A percentile compares a stretch with the other conserved stretches of the same genome.
Evolutionary conservation across 2,113 vertebrate species (phyloP).

Genomic region (Zosterops hypoxanthus): DNA sequence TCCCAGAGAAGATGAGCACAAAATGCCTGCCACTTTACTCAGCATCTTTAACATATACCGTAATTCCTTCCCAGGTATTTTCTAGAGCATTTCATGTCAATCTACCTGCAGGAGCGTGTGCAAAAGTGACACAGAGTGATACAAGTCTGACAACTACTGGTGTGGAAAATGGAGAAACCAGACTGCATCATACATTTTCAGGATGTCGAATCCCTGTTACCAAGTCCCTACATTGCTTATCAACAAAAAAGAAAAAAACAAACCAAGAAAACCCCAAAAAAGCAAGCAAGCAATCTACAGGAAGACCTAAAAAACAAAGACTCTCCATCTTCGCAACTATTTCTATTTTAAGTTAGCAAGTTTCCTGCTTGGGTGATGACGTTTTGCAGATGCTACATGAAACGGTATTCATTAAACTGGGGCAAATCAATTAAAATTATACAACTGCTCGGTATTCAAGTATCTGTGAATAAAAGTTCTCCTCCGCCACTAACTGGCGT

Average conservation of each 20-base stretch:
- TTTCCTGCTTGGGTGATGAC: constrained; percentile 15
- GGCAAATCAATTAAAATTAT: constrained; percentile 60
- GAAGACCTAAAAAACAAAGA: constrained; percentile 18
- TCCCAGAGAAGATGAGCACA: constrained; percentile 21
- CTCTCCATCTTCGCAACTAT: neutral
- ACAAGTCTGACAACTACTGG: constrained; percentile 68
- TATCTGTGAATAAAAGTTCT: constrained; percentile 64
- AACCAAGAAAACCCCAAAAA: neutral
- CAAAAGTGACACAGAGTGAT: constrained; percentile 76
- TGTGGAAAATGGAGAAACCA: constrained; percentile 53
- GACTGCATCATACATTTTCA: constrained; percentile 25
- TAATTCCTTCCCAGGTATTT: constrained; percentile 74
- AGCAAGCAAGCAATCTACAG: neutral
- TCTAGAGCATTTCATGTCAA: constrained; percentile 73
- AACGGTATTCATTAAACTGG: constrained; percentile 23
- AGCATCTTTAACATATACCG: constrained; percentile 65
- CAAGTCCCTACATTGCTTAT: neutral
- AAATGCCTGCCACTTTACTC: constrained; percentile 72
- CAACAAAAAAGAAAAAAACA: neutral
- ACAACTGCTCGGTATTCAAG: constrained; percentile 24
- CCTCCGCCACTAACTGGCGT: neutral
- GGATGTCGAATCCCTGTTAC: neutral
- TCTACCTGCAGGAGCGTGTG: constrained; percentile 78
- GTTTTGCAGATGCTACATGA: constrained; percentile 36
- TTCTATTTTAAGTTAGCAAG: constrained; percentile 29